Evolutionary conservation across 2,888 invertebrate genomes (phyloP), one percentile per base, ranked within the genome.

Genomic region (Dioctria rufipes): DNA sequence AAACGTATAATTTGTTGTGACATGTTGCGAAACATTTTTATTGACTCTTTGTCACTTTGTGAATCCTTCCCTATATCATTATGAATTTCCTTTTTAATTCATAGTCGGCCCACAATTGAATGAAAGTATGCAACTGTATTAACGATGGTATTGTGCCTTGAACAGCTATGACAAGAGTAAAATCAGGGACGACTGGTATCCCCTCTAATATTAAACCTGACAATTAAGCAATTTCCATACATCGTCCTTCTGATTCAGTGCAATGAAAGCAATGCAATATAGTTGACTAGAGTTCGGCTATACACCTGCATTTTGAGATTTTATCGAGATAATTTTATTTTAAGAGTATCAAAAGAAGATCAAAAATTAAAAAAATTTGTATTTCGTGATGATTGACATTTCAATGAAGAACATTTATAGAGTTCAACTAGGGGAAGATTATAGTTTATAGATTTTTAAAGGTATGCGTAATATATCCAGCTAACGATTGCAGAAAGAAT

Each of bases 1-100:
- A 25, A 75, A 75, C 75, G 60, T 75, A 60, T 75, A 75, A 75
- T 75, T 75, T 75, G 61, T 25, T 25, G 8, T 75, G 75, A 75
- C 60, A 75, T 75, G 75, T 75, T 75, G 39, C 13, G 43, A 42
- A 75, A 75, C 75, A 75, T 37, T 60, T 60, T 60, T 60, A 75
- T 75, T 61, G 75, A 60, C 13, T 13, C 46, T n/a, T 43, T 75
- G 71, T 39, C 54, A 39, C 54, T 71, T 25, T 11, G 8, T 54
- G 51, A n/a, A 46, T 37, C 8, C 11, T 37, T 25, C 25, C 8
- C 39, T 51, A 4, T 71, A 71, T 71, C 5, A 71, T 71, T 71
- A 54, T 54, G 51, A 71, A 54, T 71, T 54, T n/a, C 71, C 51
- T 54, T 71, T 71, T 39, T 11, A 71, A 54, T 39, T 69, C 9